Evolutionary conservation across 2,888 invertebrate genomes (phyloP).

Genomic region (Philereme transversata): DNA sequence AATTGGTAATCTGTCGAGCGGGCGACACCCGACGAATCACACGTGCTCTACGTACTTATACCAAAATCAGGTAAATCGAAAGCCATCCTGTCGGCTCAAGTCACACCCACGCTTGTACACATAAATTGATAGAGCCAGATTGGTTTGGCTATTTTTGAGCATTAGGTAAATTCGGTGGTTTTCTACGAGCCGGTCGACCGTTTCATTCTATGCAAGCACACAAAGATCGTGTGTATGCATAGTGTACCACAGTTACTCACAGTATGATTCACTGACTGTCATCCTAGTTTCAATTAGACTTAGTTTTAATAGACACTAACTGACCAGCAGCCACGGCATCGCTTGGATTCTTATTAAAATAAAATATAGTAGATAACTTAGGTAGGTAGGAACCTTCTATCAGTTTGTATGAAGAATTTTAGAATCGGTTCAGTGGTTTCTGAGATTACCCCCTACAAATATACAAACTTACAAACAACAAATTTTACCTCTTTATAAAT

Average conservation of each 20-base stretch:
- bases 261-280: too few relatives aligned
- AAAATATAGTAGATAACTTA: too few relatives aligned
- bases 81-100: constrained; percentile 30
- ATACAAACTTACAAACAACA: too few relatives aligned
- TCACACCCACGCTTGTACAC: constrained; percentile 25
- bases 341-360: too few relatives aligned
- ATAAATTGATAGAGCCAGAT: constrained; percentile 30
- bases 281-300: too few relatives aligned
- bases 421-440: too few relatives aligned
- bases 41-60: constrained; percentile 29
- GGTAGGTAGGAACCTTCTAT: too few relatives aligned
- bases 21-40: constrained; percentile 47
- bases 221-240: background rate
- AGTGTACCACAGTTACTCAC: background rate
- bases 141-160: constrained; percentile 25
- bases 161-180: background rate
- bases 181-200: background rate
- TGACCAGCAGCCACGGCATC: too few relatives aligned
- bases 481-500: too few relatives aligned
- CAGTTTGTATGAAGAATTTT: too few relatives aligned
- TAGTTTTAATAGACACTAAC: too few relatives aligned
- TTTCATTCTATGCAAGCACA: background rate
- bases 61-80: constrained; percentile 30
- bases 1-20: constrained; percentile 66
- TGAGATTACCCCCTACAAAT: too few relatives aligned